Conservation (phyloP, 1,140 invertebrate genomes). For the Episyrphus balteatus region DNA sequence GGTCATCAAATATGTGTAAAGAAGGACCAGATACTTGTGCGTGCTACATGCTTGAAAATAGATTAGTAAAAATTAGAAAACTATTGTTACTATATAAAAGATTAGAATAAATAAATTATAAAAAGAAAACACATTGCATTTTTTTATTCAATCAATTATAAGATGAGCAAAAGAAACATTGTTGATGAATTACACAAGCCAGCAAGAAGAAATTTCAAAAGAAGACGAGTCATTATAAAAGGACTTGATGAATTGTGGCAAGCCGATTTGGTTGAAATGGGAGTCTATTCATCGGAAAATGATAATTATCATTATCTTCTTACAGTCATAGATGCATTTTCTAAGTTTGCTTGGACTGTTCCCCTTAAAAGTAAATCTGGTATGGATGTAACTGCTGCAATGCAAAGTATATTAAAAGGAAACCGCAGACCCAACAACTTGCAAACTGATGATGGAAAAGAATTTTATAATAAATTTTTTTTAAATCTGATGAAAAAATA, state of each 20-base stretch:
- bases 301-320: slow-evolving; percentile 37
- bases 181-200: slow-evolving; percentile 25
- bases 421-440: too few relatives aligned
- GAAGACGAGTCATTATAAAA: slow-evolving; percentile 33
- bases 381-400: slow-evolving; percentile 17
- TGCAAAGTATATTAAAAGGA: slow-evolving; percentile 16
- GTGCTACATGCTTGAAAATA: too few relatives aligned
- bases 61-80: too few relatives aligned
- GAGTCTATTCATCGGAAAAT: slow-evolving; percentile 27
- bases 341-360: slow-evolving; percentile 37
- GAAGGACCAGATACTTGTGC: too few relatives aligned
- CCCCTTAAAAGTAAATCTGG: slow-evolving; percentile 39
- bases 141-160: too few relatives aligned
- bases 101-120: too few relatives aligned
- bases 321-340: slow-evolving; percentile 38
- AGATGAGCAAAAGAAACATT: slow-evolving; percentile 32
- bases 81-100: too few relatives aligned
- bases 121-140: too few relatives aligned
- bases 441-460: too few relatives aligned
- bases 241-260: too few relatives aligned
- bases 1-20: too few relatives aligned
- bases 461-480: too few relatives aligned
- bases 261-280: slow-evolving; percentile 35
- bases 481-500: slow-evolving; percentile 20
- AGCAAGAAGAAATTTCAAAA: slow-evolving; percentile 20